A percentile compares a stretch with the other conserved stretches of the same genome.
Conservation (phyloP, 2,797 vertebrate genomes). For the Poecilia velifera region DNA sequence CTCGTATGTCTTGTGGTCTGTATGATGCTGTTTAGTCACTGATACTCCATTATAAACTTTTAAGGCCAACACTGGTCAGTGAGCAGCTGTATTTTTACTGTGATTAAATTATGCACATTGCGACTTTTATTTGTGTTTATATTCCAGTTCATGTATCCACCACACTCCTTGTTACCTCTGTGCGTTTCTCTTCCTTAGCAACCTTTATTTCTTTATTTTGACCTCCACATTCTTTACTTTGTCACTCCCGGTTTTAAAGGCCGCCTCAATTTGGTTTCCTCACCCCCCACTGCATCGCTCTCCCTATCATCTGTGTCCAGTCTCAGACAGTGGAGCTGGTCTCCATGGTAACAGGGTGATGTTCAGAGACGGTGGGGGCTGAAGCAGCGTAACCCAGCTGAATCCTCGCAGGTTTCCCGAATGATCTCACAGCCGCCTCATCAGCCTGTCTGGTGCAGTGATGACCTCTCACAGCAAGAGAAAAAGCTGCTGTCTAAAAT, state of each 20-base stretch:
- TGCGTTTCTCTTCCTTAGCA: background rate
- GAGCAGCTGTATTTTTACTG: background rate
- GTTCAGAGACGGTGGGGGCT: slow-evolving; percentile 53
- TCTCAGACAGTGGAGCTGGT: slow-evolving; percentile 46
- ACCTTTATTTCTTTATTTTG: background rate
- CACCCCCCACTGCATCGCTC: slow-evolving; percentile 19
- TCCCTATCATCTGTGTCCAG: slow-evolving; percentile 59
- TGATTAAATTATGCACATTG: background rate
- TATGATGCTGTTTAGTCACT: background rate
- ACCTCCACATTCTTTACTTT: slow-evolving; percentile 18
- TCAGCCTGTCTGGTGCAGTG: slow-evolving; percentile 34
- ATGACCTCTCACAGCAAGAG: slow-evolving; percentile 10
- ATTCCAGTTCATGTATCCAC: background rate
- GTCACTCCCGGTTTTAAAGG: slow-evolving; percentile 11
- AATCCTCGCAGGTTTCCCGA: slow-evolving; percentile 57
- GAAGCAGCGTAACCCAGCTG: slow-evolving; percentile 36
- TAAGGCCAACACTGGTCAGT: background rate
- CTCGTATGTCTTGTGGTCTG: background rate
- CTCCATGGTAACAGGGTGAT: slow-evolving; percentile 74
- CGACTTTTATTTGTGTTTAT: background rate
- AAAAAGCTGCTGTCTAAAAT: slow-evolving; percentile 33
- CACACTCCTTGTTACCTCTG: background rate
- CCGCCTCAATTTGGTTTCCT: slow-evolving; percentile 15
- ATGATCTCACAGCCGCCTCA: slow-evolving; percentile 47
- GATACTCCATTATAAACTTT: background rate